Conservation (phyloP, 1,140 invertebrate genomes). For the Drosophila kepulauana region DNA sequence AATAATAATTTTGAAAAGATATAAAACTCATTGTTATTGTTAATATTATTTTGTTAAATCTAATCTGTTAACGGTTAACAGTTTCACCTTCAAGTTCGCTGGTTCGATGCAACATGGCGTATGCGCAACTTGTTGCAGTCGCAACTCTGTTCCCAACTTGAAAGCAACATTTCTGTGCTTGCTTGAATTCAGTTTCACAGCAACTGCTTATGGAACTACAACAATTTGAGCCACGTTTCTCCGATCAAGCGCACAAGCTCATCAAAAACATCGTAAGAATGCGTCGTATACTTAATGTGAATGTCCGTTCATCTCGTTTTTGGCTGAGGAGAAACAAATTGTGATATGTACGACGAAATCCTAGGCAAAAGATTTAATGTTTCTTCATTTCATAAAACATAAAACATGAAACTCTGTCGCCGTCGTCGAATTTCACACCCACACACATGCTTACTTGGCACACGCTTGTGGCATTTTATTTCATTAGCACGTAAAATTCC, state of each 20-base stretch:
- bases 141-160: too few species aligned
- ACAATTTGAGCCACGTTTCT: slow-evolving; percentile 3
- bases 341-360: slow-evolving; percentile 27
- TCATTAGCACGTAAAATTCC: slow-evolving; percentile 80
- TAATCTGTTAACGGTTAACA: slow-evolving; percentile 20
- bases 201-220: slow-evolving; percentile 30
- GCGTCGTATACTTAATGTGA: slow-evolving; percentile 42
- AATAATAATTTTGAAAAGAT: not conserved
- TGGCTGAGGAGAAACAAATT: slow-evolving; percentile 41
- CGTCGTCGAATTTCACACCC: not conserved
- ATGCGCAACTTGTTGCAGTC: slow-evolving; percentile 46
- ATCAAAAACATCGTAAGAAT: slow-evolving; percentile 11
- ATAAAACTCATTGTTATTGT: not conserved
- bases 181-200: slow-evolving; percentile 39
- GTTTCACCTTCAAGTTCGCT: slow-evolving; percentile 9
- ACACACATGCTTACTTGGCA: slow-evolving; percentile 22
- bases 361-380: slow-evolving; percentile 19
- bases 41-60: not conserved
- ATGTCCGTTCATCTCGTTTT: slow-evolving; percentile 17
- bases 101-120: slow-evolving; percentile 35
- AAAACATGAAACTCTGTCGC: not conserved
- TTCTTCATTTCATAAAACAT: slow-evolving; percentile 51
- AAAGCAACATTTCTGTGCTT: not conserved
- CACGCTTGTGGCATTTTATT: slow-evolving; percentile 64
- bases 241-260: not conserved